Conservation (phyloP, 2,888 invertebrate genomes). For the Tholera decimalis region DNA sequence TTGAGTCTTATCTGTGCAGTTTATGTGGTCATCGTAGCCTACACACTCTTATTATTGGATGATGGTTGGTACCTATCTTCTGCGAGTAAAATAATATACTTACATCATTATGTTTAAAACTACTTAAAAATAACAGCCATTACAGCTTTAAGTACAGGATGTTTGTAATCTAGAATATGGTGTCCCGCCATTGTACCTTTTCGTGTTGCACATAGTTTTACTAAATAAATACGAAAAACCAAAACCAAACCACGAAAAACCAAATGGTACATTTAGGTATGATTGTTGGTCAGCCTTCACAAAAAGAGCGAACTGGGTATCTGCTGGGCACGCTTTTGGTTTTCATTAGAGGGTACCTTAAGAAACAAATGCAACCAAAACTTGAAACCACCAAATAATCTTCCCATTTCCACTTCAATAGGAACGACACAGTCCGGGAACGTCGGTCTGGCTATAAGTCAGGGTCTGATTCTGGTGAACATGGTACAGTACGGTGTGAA, state of each 20-base stretch:
- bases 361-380: not conserved
- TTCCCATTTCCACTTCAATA: slow-evolving; percentile 62
- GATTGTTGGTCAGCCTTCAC: not conserved
- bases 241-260: not conserved
- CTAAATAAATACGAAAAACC: too few relatives aligned
- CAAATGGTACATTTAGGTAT: not conserved
- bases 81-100: not conserved
- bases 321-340: not conserved
- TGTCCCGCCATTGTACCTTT: too few relatives aligned
- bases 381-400: not conserved
- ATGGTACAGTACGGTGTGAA: slow-evolving; percentile 96
- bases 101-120: not conserved
- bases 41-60: slow-evolving; percentile 92
- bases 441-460: slow-evolving; percentile 94
- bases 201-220: too few relatives aligned
- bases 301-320: too few relatives aligned
- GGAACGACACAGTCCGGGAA: slow-evolving; percentile 92
- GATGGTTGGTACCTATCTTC: slow-evolving; percentile 83
- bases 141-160: not conserved
- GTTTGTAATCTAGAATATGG: not conserved
- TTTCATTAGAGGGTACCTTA: too few relatives aligned
- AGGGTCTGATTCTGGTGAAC: slow-evolving; percentile 94
- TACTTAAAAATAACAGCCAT: too few relatives aligned
- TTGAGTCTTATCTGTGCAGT: slow-evolving; percentile 92
- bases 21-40: slow-evolving; percentile 92